Evolutionary conservation across 2,888 invertebrate species (phyloP).

Genomic region (Leptopilina syphax): DNA sequence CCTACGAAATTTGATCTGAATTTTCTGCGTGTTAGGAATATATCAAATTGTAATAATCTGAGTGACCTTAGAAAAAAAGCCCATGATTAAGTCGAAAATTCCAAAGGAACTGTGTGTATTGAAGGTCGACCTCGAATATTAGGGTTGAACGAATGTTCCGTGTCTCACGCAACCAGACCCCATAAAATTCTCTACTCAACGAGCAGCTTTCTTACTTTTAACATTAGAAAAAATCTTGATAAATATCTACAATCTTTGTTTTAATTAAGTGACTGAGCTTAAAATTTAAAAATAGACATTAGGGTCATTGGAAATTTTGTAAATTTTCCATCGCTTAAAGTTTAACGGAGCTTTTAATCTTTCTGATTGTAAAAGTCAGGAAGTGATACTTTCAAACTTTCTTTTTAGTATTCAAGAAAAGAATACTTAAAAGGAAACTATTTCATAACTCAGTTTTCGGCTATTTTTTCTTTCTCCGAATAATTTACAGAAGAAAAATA

Average conservation of each 20-base stretch:
- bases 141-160: constrained; percentile 39
- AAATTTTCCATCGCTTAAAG: not conserved
- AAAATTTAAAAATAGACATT: constrained; percentile 31
- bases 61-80: constrained; percentile 24
- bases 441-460: not conserved
- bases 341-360: not conserved
- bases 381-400: not conserved
- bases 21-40: constrained; percentile 13
- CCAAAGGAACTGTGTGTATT: constrained; percentile 26
- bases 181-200: constrained; percentile 31
- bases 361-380: not conserved
- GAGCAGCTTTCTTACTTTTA: not conserved
- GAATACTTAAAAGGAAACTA: not conserved
- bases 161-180: constrained; percentile 39
- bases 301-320: constrained; percentile 6
- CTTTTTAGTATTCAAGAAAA: not conserved
- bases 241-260: constrained; percentile 18
- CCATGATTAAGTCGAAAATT: constrained; percentile 31
- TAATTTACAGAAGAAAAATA: not conserved
- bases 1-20: not conserved
- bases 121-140: constrained; percentile 37
- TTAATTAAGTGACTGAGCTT: constrained; percentile 18
- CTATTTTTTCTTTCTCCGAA: not conserved
- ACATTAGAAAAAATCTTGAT: constrained; percentile 9
- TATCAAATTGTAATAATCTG: constrained; percentile 30